Evolutionary conservation across 2,797 vertebrate species (phyloP), one percentile per base, ranked within the genome.

Genomic region (Ataeniobius toweri): DNA sequence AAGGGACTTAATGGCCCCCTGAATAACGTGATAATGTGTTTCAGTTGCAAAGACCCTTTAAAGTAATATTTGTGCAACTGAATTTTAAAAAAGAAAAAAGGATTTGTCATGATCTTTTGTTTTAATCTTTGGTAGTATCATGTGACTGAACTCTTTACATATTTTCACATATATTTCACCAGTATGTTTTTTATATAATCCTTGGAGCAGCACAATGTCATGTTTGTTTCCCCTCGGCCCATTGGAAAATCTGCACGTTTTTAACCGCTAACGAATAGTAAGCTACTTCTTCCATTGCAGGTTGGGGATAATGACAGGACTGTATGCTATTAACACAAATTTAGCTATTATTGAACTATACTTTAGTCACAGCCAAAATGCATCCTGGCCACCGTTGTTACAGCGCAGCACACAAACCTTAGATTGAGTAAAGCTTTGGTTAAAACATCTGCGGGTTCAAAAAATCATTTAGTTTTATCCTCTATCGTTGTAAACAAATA

Each of bases 141-240:
- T 63, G 31, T 63, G 61, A 63, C 31, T 63, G 31, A 63, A 63
- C 5, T 20, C 61, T 5, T 18, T 20, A 20, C 61, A 63, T 20
- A 63, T 63, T 63, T 63, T 31, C 61, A 63, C 31, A 16, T 63
- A 36, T 20, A 20, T 18, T 36, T 63, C 7, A 36, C 16, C 31
- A 63, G 28, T 20, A 12, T 51, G 90, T 91, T 85, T 75, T 91
- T 86, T 76, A 88, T 80, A 83, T 92, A 90, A 93, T 91, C 89
- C 84, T 48, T 12, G 28, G 68, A 75, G 51, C 82, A 78, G 82
- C 73, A 94, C 89, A 95, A 92, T 87, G 79, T 88, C 55, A 48
- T 59, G 81, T 68, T 88, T 94, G 89, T 93, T 91, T 85, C 18
- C 50, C 31, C 6, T 79, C 77, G 81, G 78, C 31, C 78, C 36